phyloP scores from a whole-genome alignment of 2,113 vertebrate species.

The Corydoras sp. region DNA sequence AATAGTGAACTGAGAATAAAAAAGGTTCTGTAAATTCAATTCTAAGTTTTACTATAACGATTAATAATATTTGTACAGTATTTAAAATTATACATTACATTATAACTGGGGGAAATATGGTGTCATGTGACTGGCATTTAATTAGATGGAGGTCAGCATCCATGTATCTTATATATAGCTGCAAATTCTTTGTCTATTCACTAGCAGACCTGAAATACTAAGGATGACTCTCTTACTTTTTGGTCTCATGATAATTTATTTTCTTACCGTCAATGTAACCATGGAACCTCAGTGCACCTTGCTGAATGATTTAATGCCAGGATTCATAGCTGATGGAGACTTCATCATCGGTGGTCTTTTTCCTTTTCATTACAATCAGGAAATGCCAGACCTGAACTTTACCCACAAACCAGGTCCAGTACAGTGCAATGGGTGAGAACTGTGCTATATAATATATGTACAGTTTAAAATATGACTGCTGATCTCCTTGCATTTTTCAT shows the following conservation, averaged over 20 bases:
- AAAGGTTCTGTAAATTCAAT: too few species aligned
- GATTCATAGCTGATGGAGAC: constrained; percentile 41
- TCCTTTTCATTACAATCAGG: constrained; percentile 52
- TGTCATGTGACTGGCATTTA: constrained; percentile 22
- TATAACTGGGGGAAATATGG: neutral
- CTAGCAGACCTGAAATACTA: neutral
- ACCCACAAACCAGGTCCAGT: constrained; percentile 40
- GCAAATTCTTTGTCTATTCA: neutral
- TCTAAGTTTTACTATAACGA: too few species aligned
- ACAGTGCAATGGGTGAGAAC: constrained; percentile 44
- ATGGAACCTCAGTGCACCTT: constrained; percentile 32
- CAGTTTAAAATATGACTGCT: neutral
- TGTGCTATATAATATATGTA: too few species aligned
- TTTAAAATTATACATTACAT: too few species aligned
- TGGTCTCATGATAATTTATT: constrained; percentile 16
- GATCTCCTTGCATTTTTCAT: too few species aligned
- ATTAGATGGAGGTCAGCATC: constrained; percentile 26
- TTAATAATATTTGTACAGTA: too few species aligned
- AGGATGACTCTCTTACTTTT: constrained; percentile 35
- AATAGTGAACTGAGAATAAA: too few species aligned
- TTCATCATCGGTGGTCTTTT: constrained; percentile 50
- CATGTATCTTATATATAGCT: neutral
- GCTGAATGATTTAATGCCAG: constrained; percentile 43
- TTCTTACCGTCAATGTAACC: neutral
- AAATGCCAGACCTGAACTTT: constrained; percentile 42